Evolutionary conservation across 2,797 vertebrate species (phyloP).

Genomic region (Pampus argenteus): DNA sequence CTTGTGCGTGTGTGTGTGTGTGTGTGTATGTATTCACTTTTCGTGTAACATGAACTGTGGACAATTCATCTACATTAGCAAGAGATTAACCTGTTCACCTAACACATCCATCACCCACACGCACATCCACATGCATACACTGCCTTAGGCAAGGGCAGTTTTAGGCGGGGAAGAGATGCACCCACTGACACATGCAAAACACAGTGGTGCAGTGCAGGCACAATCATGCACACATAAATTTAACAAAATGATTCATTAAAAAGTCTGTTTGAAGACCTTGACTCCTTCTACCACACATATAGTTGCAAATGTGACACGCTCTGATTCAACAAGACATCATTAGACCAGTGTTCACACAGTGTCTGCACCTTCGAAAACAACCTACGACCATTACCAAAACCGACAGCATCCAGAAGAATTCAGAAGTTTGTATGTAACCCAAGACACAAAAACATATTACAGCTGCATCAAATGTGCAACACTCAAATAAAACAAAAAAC

Average conservation of each 20-base stretch:
- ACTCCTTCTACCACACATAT: background rate
- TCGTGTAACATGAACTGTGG: conserved; percentile 60
- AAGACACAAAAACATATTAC: conserved; percentile 46
- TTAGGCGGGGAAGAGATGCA: conserved; percentile 12
- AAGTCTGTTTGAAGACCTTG: conserved; percentile 3
- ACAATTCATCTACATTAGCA: conserved; percentile 83
- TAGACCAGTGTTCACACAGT: background rate
- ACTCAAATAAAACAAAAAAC: background rate
- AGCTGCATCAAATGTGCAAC: conserved; percentile 35
- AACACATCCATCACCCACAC: conserved; percentile 74
- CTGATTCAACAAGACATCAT: background rate
- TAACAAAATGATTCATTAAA: background rate
- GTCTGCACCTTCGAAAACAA: no score
- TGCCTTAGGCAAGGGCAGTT: conserved; percentile 70
- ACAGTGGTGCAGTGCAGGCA: conserved; percentile 41
- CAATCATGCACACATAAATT: conserved; percentile 1
- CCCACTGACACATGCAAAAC: conserved; percentile 25
- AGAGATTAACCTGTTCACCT: conserved; percentile 82
- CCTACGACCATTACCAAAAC: no score
- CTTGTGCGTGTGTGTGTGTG: conserved; percentile 22
- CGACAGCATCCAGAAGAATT: background rate
- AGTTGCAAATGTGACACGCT: background rate
- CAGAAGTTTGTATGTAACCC: background rate
- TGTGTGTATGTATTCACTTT: conserved; percentile 45
- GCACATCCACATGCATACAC: conserved; percentile 9